Conservation (phyloP, 2,797 vertebrate genomes). For the Tympanoctomys barrerae region DNA sequence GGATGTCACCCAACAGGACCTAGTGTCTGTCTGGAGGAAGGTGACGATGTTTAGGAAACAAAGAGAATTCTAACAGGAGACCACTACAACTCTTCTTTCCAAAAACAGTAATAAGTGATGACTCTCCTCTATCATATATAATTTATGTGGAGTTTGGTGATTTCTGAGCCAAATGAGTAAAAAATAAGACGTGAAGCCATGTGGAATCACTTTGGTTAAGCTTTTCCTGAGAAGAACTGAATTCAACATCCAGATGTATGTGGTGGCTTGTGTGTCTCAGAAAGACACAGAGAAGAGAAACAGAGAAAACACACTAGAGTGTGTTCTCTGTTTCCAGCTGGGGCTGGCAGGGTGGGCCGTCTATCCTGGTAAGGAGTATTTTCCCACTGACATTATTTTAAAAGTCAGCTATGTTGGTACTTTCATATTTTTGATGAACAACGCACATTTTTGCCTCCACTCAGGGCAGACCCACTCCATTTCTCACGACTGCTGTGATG, state of each 20-base stretch:
- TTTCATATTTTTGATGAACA: background rate
- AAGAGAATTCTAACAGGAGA: background rate
- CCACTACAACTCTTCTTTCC: background rate
- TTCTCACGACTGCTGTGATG: no score
- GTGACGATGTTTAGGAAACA: background rate
- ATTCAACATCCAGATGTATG: background rate
- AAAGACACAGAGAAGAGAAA: background rate
- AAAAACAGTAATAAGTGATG: slow-evolving; percentile 49
- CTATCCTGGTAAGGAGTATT: background rate
- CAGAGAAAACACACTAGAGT: background rate
- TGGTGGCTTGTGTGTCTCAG: background rate
- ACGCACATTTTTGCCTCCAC: background rate
- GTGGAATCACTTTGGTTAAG: slow-evolving; percentile 4
- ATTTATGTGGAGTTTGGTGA: slow-evolving; percentile 32
- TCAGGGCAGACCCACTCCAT: background rate
- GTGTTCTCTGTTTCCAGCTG: background rate
- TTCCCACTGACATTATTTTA: background rate
- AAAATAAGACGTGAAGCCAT: slow-evolving; percentile 52
- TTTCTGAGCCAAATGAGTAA: slow-evolving; percentile 63
- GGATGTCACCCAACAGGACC: background rate
- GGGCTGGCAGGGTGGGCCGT: background rate
- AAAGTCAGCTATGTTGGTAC: background rate
- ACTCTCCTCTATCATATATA: slow-evolving; percentile 9
- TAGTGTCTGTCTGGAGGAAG: background rate
- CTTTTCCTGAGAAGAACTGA: slow-evolving; percentile 1